Base-by-base conservation (phyloP, 2,113 vertebrate genomes). In the Megalops atlanticus region DNA sequence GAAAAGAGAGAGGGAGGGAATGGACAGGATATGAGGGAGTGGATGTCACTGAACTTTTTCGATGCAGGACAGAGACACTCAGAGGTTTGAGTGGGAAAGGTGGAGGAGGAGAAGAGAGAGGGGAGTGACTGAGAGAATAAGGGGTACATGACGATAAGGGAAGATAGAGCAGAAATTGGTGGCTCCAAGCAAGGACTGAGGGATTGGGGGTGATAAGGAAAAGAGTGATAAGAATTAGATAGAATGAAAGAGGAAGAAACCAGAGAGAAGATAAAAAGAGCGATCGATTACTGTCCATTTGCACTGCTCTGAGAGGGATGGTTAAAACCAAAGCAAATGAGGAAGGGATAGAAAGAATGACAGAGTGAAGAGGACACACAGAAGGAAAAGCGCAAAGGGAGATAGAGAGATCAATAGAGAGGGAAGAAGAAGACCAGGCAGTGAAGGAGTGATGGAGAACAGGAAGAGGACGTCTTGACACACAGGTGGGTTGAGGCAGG, bases 381-480 rank as follows among this genome's bases (percentile, higher is more conserved):
- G 89, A 88, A 91, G 91, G 91, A 92, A 84, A 82, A 89, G 89
- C 83, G 88, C 90, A 92, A 92, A 90, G 91, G 90, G 89, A 92
- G 87, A 88, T 86, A 21, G 49, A 85, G 82, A 86, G 86, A 47
- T 84, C 49, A 84, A 81, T 76, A 76, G 82, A 78, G 82, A 14
- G 81, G 88, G 89, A 93, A 89, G 82, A 24, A 36, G 71, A 81
- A 68, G 80, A 58, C 58, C 76, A 77, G 81, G 52, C 75, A 81
- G 64, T 82, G 75, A 82, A 85, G 86, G 82, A 85, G 69, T 80
- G 85, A 86, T 85, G 83, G 73, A 35, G 70, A 75, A 64, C 58
- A 71, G 43, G 49, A 74, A 74, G 6, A 72, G 45, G 33, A 80
- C 87, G 90, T 91, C 90, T 87, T 86, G 75, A 83, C 68, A 86